Base-by-base conservation (phyloP, 2,888 invertebrate species). In the Timema podura region DNA sequence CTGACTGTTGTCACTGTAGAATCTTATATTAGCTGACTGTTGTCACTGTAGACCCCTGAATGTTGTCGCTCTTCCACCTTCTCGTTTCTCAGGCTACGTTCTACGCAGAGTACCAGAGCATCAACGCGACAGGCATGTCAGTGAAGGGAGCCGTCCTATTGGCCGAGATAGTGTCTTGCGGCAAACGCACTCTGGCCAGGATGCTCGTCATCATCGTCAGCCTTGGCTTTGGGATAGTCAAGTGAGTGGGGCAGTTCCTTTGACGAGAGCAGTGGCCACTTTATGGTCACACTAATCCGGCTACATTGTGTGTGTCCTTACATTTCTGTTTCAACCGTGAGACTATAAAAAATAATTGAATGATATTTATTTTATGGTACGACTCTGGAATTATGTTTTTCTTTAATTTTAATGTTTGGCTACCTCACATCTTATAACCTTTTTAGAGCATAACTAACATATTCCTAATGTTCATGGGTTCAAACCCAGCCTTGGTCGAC, bases 131-230 rank as follows among this genome's bases (percentile, higher is more conserved):
- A 5, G 93, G 90, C 47, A 76, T 82, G 73, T 82, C 87, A 70
- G 82, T 83, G 15, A 84, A 85, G 74, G 89, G 89, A 15, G 92
- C 91, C 0, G 90, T 94, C 77, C 84, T 95, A 73, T 87, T 92
- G 74, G 97, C 96, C 0, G 96, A 96, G 82, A 87, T 96, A 83
- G 88, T 96, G 6, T 97, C 96, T 0, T 94, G 95, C 77, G 89
- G 91, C 9, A 98, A 98, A 83, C 83, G 96, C 68, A 93, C 96
- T 0, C 84, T 98, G 74, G 94, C 97, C 0, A 85, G 96, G 74
- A 95, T 97, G 91, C 84, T 98, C 69, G 95, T 97, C 74, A 92
- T 98, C 71, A 95, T 97, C 71, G 96, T 96, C 72, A 95, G 95
- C 74, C 85, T 97, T 65, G 97, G 97, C 65, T 97, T 96, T 83